Conservation (phyloP, 2,797 vertebrate genomes). For the Squalus acanthias region DNA sequence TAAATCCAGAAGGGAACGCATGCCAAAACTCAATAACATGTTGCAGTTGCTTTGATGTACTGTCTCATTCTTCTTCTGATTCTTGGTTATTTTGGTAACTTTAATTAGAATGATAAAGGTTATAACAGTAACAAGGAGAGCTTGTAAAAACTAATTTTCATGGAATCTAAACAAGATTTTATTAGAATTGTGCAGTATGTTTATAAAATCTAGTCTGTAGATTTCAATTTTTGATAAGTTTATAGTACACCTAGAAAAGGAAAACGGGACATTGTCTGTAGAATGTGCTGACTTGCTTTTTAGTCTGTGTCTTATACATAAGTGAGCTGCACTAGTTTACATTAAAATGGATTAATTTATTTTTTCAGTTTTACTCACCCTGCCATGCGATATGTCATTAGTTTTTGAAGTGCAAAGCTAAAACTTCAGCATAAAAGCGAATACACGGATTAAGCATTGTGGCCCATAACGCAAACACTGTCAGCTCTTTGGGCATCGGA, state of each 20-base stretch:
- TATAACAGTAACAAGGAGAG: not conserved
- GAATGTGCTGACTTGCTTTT: constrained; percentile 15
- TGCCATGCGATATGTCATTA: not conserved
- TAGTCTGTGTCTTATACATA: not conserved
- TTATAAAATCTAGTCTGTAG: constrained; percentile 12
- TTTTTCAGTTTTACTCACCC: not conserved
- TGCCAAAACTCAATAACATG: not conserved
- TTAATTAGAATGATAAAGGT: constrained; percentile 31
- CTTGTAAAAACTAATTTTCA: constrained; percentile 27
- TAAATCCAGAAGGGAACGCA: not conserved
- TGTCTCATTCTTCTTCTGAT: not conserved
- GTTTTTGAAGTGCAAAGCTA: not conserved
- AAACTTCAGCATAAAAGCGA: not conserved
- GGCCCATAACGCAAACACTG: not conserved
- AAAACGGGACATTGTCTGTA: not conserved
- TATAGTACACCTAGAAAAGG: constrained; percentile 23
- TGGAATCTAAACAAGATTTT: constrained; percentile 31
- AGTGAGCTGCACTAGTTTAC: not conserved
- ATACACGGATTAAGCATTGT: not conserved
- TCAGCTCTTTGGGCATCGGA: not conserved
- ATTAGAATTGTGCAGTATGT: constrained; percentile 33
- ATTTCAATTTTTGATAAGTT: constrained; percentile 32
- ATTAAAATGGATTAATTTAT: constrained; percentile 28
- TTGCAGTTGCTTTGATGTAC: constrained; percentile 17
- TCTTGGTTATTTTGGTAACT: constrained; percentile 32